Percentiles rank a stretch among this genome's conserved stretches.
Evolutionary conservation across 1,140 invertebrate genomes (phyloP).

Genomic region (Pristionchus pacificus): DNA sequence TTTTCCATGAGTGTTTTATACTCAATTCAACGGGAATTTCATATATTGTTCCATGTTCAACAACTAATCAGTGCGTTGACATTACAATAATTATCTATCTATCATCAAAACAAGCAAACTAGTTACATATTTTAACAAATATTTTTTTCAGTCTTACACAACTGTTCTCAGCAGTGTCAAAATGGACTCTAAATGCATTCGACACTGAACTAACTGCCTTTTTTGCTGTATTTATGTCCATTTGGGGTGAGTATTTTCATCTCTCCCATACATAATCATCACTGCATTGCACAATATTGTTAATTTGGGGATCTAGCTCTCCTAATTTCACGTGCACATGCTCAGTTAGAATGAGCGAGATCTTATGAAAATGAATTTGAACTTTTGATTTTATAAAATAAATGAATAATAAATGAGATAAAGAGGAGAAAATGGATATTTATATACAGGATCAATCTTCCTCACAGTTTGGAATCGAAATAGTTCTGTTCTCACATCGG

Average conservation of each 20-base stretch:
- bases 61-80: slow-evolving; percentile 11
- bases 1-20: slow-evolving; percentile 9
- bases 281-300: too few relatives aligned
- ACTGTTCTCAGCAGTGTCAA: not conserved
- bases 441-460: slow-evolving; percentile 22
- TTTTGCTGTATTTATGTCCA: slow-evolving; percentile 32
- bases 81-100: not conserved
- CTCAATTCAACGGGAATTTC: slow-evolving; percentile 12
- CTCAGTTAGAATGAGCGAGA: too few relatives aligned
- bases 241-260: slow-evolving; percentile 15
- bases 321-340: too few relatives aligned
- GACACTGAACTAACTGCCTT: slow-evolving; percentile 29
- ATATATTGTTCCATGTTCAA: slow-evolving; percentile 10
- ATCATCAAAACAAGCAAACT: not conserved
- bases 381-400: too few relatives aligned
- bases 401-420: too few relatives aligned
- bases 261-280: not conserved
- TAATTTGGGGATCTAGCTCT: too few relatives aligned
- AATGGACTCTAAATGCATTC: slow-evolving; percentile 27
- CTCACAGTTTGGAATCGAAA: slow-evolving; percentile 25
- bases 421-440: too few relatives aligned
- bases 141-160: slow-evolving; percentile 12
- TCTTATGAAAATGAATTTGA: too few relatives aligned
- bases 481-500: slow-evolving; percentile 20
- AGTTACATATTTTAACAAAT: slow-evolving; percentile 9